phyloP scores from a whole-genome alignment of 1,140 invertebrate species.

The Carcinoscorpius rotundicauda region DNA sequence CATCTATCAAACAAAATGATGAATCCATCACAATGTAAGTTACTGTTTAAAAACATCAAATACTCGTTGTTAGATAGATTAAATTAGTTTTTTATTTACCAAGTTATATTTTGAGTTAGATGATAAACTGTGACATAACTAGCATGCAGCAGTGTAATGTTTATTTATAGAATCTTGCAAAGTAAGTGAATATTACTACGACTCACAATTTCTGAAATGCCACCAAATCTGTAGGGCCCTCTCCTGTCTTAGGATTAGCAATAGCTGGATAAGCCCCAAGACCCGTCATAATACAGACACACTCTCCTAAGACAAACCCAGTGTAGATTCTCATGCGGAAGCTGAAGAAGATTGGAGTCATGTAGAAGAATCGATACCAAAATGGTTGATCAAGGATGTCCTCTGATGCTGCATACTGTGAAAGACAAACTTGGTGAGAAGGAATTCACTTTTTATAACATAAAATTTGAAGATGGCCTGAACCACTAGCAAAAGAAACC shows the following conservation, averaged over 20 bases:
- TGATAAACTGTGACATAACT: too few species aligned
- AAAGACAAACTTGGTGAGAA: constrained; percentile 21
- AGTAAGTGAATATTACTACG: neutral
- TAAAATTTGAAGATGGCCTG: too few species aligned
- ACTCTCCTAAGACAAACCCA: constrained; percentile 78
- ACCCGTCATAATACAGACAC: constrained; percentile 77
- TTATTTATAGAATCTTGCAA: too few species aligned
- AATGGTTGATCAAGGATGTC: constrained; percentile 54
- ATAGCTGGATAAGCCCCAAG: constrained; percentile 75
- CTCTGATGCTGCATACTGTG: constrained; percentile 51
- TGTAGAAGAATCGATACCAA: constrained; percentile 65
- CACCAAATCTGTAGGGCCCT: constrained; percentile 55
- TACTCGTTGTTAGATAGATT: too few species aligned
- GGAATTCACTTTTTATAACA: constrained; percentile 21
- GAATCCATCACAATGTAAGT: too few species aligned
- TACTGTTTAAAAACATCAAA: too few species aligned
- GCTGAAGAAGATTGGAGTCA: constrained; percentile 70
- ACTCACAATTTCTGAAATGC: constrained; percentile 34
- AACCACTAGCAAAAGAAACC: too few species aligned
- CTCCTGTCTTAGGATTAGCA: constrained; percentile 55
- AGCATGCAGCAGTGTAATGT: too few species aligned
- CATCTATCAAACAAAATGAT: too few species aligned
- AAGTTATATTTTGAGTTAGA: too few species aligned
- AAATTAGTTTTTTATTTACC: too few species aligned
- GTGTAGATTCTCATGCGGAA: constrained; percentile 82